phyloP scores from a whole-genome alignment of 2,888 invertebrate genomes.

The Drosophila neotestacea region DNA sequence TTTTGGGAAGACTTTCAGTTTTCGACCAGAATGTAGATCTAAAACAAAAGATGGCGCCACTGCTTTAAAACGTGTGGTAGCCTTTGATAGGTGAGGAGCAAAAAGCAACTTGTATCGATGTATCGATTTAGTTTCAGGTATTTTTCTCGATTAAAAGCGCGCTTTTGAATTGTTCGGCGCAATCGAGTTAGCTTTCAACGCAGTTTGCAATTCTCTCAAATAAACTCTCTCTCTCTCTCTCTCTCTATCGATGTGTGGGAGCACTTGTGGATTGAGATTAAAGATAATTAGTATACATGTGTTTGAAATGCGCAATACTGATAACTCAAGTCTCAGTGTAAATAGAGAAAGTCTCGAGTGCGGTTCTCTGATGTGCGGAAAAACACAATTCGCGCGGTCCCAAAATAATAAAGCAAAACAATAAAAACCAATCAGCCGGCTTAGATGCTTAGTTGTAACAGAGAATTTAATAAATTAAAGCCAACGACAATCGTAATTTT shows the following conservation, averaged over 20 bases:
- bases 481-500: conserved; percentile 46
- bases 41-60: too few relatives aligned
- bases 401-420: conserved; percentile 32
- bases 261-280: conserved; percentile 18
- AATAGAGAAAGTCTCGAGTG: conserved; percentile 70
- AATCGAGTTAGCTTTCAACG: background rate
- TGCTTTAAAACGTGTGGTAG: too few relatives aligned
- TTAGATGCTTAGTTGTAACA: conserved; percentile 29
- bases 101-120: background rate
- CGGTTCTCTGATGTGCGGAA: conserved; percentile 48
- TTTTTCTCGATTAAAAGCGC: background rate
- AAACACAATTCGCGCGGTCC: conserved; percentile 28
- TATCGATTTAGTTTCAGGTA: conserved; percentile 6
- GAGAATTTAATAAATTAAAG: conserved; percentile 35
- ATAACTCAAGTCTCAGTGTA: conserved; percentile 70
- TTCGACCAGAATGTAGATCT: too few relatives aligned
- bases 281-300: conserved; percentile 31
- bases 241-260: conserved; percentile 6
- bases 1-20: too few relatives aligned
- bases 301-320: conserved; percentile 53
- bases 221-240: conserved; percentile 1
- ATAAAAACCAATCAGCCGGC: conserved; percentile 32
- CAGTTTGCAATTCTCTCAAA: conserved; percentile 18
- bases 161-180: conserved; percentile 28
- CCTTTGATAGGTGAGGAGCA: too few relatives aligned